Evolutionary conservation across 1,140 invertebrate species (phyloP), one percentile per base, ranked within the genome.

Genomic region (Goniozus legneri): DNA sequence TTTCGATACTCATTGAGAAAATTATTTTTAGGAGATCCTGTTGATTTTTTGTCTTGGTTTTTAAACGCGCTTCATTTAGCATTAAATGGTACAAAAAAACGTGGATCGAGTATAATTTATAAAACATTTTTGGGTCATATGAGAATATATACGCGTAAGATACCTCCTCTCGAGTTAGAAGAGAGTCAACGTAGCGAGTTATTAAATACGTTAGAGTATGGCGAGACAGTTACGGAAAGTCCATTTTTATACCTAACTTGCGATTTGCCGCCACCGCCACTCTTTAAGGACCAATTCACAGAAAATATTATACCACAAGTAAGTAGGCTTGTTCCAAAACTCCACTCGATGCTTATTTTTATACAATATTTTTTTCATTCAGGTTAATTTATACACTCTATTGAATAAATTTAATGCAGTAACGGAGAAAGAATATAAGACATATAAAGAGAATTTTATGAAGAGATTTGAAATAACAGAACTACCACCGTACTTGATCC

Each of bases 301-400:
- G 95, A 98, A 76, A 98, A 98, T 75, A 98, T 98, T 58, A 98
- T 98, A 68, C 97, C 96, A 36, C 96, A 98, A 81, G 91, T 91
- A 65, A 52, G 42, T 50, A 31, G 27, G n/a, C 12, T 35, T 24
- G 8, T 27, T 40, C 2, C 46, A 18, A 8, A 33, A 2, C 32
- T 33, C 21, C 33, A 36, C 32, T 37, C 31, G 10, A 42, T 20
- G 19, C 15, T 43, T 45, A 47, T 14, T 16, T 20, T 15, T 45
- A 14, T 30, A 40, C 48, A 47, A 19, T 51, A 33, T 52, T 48
- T 48, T 52, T 59, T 38, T 58, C 46, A 54, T 79, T 34, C 62
- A 92, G 87, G 91, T 99, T 3, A 97, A 97, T 69, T 79, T 99
- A 14, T 94, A 92, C 59, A 89, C 89, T 36, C 75, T 99, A 33